Conservation (phyloP, 2,113 vertebrate genomes). For the Alces alces region DNA sequence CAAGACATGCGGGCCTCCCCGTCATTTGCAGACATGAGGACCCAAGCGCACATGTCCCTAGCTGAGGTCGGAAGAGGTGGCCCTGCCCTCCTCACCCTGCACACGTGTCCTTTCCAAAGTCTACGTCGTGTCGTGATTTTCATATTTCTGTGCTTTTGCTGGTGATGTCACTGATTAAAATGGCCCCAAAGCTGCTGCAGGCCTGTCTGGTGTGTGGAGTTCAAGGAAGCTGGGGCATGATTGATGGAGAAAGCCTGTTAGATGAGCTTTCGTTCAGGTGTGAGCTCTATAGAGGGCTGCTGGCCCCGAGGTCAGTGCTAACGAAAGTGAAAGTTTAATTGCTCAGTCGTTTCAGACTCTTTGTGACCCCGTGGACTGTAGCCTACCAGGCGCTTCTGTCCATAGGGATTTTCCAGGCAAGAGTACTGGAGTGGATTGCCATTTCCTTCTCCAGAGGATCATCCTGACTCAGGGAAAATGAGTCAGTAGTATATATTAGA, state of each 20-base stretch:
- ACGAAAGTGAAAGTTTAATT: not conserved
- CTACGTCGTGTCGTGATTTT: fast-evolving
- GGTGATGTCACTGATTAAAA: not conserved
- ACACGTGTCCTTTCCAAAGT: not conserved
- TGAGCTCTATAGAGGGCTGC: not conserved
- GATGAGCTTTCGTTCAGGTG: fast-evolving
- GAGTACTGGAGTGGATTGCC: not conserved
- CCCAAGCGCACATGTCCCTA: fast-evolving
- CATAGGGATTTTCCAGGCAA: not conserved
- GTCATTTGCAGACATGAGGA: not conserved
- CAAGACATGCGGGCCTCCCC: fast-evolving
- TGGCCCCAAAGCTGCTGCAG: fast-evolving
- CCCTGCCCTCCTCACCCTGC: fast-evolving
- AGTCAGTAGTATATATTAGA: fast-evolving
- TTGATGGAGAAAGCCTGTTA: not conserved
- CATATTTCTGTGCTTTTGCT: not conserved
- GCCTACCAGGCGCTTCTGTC: not conserved
- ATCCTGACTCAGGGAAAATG: not conserved
- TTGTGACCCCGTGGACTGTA: not conserved
- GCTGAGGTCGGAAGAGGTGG: not conserved
- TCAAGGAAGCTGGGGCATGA: not conserved
- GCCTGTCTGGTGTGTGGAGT: not conserved
- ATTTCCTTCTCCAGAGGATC: not conserved
- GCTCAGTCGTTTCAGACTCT: not conserved
- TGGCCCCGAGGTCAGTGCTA: not conserved